Percentiles rank a stretch among this genome's conserved stretches.
Evolutionary conservation across 2,888 invertebrate species (phyloP).

Genomic region (Sinodicranocentrus sp.): DNA sequence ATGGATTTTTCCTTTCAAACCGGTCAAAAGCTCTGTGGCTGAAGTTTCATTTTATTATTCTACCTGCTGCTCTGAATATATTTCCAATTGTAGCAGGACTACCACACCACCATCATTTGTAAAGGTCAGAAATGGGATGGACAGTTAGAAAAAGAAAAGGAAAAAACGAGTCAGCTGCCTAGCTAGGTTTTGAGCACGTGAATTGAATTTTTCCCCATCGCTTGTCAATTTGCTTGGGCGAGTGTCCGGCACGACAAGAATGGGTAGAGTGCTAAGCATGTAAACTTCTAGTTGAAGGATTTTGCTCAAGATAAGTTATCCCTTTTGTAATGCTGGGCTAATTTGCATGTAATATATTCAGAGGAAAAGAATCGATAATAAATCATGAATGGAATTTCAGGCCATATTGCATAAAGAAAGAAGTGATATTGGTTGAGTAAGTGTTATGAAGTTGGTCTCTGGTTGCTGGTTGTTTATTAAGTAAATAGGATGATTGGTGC

Average conservation of each 20-base stretch:
- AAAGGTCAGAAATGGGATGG: conserved; percentile 45
- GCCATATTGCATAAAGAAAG: not conserved
- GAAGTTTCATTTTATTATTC: conserved; percentile 14
- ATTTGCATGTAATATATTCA: conserved; percentile 36
- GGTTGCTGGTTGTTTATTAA: not conserved
- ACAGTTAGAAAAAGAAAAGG: conserved; percentile 13
- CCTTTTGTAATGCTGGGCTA: no score
- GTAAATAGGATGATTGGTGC: not conserved
- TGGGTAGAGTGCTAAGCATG: not conserved
- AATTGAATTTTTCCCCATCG: conserved; percentile 49
- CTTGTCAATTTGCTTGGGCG: not conserved
- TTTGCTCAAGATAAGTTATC: no score
- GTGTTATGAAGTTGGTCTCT: not conserved
- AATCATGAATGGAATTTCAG: conserved; percentile 54
- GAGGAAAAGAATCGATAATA: conserved; percentile 53
- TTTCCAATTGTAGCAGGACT: not conserved
- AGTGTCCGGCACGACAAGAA: not conserved
- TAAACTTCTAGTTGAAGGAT: no score
- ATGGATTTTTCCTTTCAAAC: no score
- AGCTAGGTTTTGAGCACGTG: conserved; percentile 47
- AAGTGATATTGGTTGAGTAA: no score
- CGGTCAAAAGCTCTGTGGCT: no score
- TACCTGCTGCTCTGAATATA: conserved; percentile 21
- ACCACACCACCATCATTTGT: not conserved
- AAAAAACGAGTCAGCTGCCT: conserved; percentile 13